Evolutionary conservation across 2,797 vertebrate species (phyloP), one percentile per base, ranked within the genome.

Genomic region (Myotis findleyi): DNA sequence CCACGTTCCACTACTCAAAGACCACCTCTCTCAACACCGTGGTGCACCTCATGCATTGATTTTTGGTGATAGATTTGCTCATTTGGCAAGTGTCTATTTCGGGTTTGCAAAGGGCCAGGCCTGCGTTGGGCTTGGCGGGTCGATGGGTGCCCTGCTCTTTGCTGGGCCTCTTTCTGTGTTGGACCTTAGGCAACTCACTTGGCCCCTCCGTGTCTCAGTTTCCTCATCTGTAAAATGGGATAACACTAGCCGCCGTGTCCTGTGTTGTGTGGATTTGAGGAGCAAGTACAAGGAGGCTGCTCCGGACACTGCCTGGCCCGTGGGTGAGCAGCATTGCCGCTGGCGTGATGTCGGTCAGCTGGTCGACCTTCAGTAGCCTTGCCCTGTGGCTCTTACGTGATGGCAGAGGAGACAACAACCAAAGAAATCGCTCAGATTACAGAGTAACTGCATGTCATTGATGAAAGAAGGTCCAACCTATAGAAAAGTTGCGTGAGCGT

Each of bases 21-120:
- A 41, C 33, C 49, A 0, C 55, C 44, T 27, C 41, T 88, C 62
- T 88, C 16, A 1, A 10, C 30, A 1, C 8, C 5, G 27, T 3
- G 41, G 68, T 0, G 16, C 10, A 0, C 4, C 1, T 1, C 17
- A 4, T 12, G 10, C 13, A 2, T 53, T 20, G 47, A 7, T 9
- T n/a, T 6, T n/a, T 0, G 20, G 47, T 6, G 16, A 64, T 7
- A 33, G 13, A 0, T 59, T 62, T 55, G 47, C n/a, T 64, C 17
- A 1, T 3, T 53, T 0, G 14, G 59, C 12, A 20, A 16, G 17
- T 6, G 2, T 5, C 49, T 33, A 2, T 33, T 27, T 10, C 51
- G 84, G 64, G 36, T 44, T 36, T 30, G 9, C 3, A 14, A 0
- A 62, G 72, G n/a, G 59, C 66, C 33, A 5, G 59, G 47, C 55